phyloP scores from a whole-genome alignment of 2,888 invertebrate species.

The Dexiosoma caninum region DNA sequence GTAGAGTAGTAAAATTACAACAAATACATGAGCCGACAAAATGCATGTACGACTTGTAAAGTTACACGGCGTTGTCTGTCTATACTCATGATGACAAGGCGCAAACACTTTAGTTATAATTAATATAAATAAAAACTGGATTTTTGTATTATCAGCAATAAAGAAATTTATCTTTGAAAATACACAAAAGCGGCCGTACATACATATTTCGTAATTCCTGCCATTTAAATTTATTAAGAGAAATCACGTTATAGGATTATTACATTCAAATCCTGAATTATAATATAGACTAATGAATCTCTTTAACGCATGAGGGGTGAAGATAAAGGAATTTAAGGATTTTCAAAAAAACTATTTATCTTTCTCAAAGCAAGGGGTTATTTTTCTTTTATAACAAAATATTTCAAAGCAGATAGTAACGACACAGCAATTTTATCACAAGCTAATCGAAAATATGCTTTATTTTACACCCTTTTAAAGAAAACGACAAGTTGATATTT shows the following conservation, averaged over 20 bases:
- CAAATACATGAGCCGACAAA: neutral
- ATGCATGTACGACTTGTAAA: neutral
- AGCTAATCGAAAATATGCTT: too few species aligned
- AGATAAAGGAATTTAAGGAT: neutral
- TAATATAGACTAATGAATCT: constrained; percentile 10
- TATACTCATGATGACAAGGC: constrained; percentile 9
- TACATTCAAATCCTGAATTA: constrained; percentile 43
- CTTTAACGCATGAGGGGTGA: neutral
- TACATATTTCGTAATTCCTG: constrained; percentile 3
- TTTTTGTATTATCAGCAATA: constrained; percentile 5
- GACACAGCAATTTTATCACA: too few species aligned
- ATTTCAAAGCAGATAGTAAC: too few species aligned
- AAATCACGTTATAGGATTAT: constrained; percentile 39
- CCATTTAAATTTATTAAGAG: constrained; percentile 26
- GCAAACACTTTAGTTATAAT: constrained; percentile 55
- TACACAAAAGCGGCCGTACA: neutral
- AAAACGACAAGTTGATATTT: too few species aligned
- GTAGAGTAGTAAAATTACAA: neutral
- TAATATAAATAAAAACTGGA: constrained; percentile 47
- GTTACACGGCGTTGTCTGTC: neutral
- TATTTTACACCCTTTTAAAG: too few species aligned
- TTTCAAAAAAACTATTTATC: constrained; percentile 14
- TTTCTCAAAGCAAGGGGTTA: neutral
- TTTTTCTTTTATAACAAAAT: too few species aligned
- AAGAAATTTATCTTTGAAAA: neutral